These are phyloP conservation scores for Trypoxylon attenuatum DNA, from an alignment of 2,888 invertebrate species.

Conservation along the genomic window DNA sequence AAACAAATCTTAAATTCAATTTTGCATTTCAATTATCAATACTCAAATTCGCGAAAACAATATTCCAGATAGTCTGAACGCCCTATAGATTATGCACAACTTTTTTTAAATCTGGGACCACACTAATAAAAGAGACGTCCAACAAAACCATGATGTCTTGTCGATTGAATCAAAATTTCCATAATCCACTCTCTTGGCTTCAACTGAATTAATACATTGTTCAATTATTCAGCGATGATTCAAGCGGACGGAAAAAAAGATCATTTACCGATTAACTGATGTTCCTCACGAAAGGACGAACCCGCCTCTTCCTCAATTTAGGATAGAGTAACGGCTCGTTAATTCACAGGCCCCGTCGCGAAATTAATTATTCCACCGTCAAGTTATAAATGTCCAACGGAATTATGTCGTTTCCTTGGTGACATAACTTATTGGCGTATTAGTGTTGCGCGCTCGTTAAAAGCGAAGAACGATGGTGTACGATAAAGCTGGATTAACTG, in stretches of 20 bases:
- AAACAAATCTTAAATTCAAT: too few species aligned
- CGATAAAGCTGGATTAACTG: constrained; percentile 27
- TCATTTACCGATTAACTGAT: constrained; percentile 37
- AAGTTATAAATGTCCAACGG: constrained; percentile 33
- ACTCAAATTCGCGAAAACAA: too few species aligned
- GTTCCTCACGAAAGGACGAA: not conserved
- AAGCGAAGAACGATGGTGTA: constrained; percentile 15
- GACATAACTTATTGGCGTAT: constrained; percentile 42
- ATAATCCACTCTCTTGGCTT: not conserved
- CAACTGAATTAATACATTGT: constrained; percentile 1
- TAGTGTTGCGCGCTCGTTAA: constrained; percentile 40
- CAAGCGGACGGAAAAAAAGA: constrained; percentile 30
- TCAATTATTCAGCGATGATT: constrained; percentile 12
- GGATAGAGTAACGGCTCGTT: constrained; percentile 11
- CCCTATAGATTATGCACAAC: too few species aligned
- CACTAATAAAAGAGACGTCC: too few species aligned
- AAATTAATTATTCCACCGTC: constrained; percentile 38
- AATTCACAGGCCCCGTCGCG: constrained; percentile 25
- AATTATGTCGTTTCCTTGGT: constrained; percentile 39
- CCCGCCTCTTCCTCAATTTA: constrained; percentile 20
- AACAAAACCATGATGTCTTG: too few species aligned
- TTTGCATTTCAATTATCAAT: too few species aligned
- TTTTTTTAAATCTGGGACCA: too few species aligned
- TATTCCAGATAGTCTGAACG: too few species aligned
- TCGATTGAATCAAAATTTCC: too few species aligned